A percentile compares a stretch with the other conserved stretches of the same genome.
Conservation (phyloP, 1,140 invertebrate genomes). For the Euwallacea similis region DNA sequence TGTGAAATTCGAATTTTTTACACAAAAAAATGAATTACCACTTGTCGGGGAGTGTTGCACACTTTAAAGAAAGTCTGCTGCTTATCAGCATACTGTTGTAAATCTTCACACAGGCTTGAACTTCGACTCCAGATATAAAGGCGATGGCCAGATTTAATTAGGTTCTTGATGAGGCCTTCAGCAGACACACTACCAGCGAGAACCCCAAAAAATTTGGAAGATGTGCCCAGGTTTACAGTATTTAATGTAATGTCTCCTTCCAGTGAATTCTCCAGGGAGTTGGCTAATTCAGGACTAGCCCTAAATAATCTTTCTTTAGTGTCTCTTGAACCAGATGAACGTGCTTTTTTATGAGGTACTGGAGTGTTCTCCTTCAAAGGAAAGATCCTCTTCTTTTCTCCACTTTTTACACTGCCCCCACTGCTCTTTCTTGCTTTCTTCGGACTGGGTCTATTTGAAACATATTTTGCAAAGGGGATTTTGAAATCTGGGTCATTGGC, state of each 20-base stretch:
- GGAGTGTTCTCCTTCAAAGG: conserved; percentile 27
- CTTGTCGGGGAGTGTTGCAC: conserved; percentile 24
- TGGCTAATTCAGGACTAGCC: too few relatives aligned
- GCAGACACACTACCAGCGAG: conserved; percentile 23
- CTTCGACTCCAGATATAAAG: conserved; percentile 94
- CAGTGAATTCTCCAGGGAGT: too few relatives aligned
- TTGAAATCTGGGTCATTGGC: conserved; percentile 23
- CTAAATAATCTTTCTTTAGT: too few relatives aligned
- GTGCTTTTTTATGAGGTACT: conserved; percentile 21
- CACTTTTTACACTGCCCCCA: neutral
- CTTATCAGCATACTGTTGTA: conserved; percentile 26
- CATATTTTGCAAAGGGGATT: conserved; percentile 20
- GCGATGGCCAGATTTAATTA: conserved; percentile 90
- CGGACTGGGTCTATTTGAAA: conserved; percentile 11
- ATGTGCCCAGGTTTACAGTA: conserved; percentile 23
- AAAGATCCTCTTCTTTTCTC: conserved; percentile 17
- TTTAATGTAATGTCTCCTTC: conserved; percentile 4
- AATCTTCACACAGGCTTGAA: conserved; percentile 66
- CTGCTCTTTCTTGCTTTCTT: conserved; percentile 21
- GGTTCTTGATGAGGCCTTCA: conserved; percentile 59
- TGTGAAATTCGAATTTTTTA: neutral
- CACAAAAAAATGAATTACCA: conserved; percentile 15
- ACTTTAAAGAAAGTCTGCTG: conserved; percentile 26
- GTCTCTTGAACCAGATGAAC: neutral
- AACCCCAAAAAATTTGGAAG: conserved; percentile 23